Percentiles rank a stretch among this genome's conserved stretches.
Conservation (phyloP, 2,888 invertebrate genomes). For the Hermodice carunculata region DNA sequence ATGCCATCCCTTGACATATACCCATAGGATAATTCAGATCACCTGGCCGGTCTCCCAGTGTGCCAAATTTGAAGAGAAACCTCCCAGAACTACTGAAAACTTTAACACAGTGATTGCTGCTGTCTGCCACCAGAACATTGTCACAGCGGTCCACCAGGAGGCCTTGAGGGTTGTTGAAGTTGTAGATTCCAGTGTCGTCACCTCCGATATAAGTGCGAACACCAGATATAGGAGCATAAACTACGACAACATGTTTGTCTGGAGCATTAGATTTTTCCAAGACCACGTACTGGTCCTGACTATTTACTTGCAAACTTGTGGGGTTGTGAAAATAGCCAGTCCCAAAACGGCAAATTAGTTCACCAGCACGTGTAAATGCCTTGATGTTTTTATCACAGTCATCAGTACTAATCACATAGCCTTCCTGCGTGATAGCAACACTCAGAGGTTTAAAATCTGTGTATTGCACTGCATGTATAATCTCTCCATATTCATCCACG, state of each 20-base stretch:
- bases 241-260: neutral
- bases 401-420: neutral
- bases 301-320: neutral
- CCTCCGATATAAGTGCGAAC: neutral
- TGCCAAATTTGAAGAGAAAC: neutral
- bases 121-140: constrained; percentile 8
- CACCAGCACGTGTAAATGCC: neutral
- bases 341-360: constrained; percentile 14
- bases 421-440: constrained; percentile 7
- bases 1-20: neutral
- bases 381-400: constrained; percentile 15
- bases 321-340: constrained; percentile 17
- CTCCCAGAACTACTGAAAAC: neutral
- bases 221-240: constrained; percentile 21
- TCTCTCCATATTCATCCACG: neutral
- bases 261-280: neutral
- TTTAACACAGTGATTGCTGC: constrained; percentile 9
- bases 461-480: no score
- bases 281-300: constrained; percentile 10
- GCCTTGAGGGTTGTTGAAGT: constrained; percentile 7
- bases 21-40: constrained; percentile 10
- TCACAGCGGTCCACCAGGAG: neutral
- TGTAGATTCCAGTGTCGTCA: neutral
- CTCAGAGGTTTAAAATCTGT: constrained; percentile 1
- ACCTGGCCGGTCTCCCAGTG: neutral